Base-by-base conservation (phyloP, 2,797 vertebrate genomes). In the Clarias platycephalus region DNA sequence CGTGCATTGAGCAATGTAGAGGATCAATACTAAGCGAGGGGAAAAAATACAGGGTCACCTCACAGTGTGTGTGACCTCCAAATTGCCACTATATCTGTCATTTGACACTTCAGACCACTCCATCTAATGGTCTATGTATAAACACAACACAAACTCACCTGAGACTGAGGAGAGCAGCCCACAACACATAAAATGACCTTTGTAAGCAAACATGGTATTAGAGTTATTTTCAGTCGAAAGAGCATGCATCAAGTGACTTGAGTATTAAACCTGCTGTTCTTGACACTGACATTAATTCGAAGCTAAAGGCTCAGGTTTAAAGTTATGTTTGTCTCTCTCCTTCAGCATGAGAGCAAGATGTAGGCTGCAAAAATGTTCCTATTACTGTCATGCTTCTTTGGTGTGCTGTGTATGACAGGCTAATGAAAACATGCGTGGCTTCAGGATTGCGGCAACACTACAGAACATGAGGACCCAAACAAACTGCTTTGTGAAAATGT, bases 391-490 rank as follows among this genome's bases (percentile, higher is more conserved):
- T 87, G 86, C 85, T 88, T 75, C 91, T 94, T 93, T 94, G 92
- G 60, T 92, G 93, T 94, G 93, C 93, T 90, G 89, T 89, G 91
- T 89, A 91, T 93, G 91, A 91, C 88, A 90, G 78, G 55, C 89
- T 93, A 93, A 93, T 94, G 92, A 94, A 94, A 94, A 94, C 92
- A 93, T 93, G 93, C 92, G 91, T 86, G 90, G 89, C 91, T 94
- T 93, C 90, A 91, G 93, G 93, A 93, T 89, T 86, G 89, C 91
- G 84, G 91, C 93, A 94, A 93, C 93, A 91, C 93, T 91, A 91
- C 92, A 93, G 92, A 93, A 93, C 93, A 94, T 93, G 92, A 94
- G 92, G 91, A 91, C 79, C 81, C 83, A 91, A 88, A 89, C 86
- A 92, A 89, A 90, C 93, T 92, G 92, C 93, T 92, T 92, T 92